Percentiles rank a stretch among this genome's conserved stretches.
Evolutionary conservation across 2,888 invertebrate genomes (phyloP).

Genomic region (Ditylenchus weischeri): DNA sequence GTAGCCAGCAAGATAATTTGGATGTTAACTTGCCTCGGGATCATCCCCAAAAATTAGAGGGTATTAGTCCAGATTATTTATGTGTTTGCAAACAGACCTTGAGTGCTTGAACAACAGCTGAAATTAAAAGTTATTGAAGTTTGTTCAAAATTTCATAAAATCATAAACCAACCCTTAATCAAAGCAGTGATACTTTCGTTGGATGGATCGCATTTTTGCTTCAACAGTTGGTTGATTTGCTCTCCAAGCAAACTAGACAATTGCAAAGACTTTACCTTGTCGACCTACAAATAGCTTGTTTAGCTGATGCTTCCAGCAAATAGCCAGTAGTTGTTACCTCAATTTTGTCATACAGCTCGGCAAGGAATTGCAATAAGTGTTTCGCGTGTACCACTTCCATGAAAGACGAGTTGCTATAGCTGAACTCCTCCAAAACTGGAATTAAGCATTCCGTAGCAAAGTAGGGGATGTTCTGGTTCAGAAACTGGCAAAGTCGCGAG

Average conservation of each 20-base stretch:
- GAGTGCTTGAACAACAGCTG: conserved; percentile 17
- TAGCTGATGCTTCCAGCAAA: no score
- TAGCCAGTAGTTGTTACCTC: conserved; percentile 8
- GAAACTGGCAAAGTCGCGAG: conserved; percentile 22
- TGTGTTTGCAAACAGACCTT: conserved; percentile 3
- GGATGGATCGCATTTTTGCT: background rate
- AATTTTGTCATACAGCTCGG: conserved; percentile 26
- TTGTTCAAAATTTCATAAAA: no score
- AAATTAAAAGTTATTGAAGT: no score
- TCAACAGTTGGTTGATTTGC: conserved; percentile 13
- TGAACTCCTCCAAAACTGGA: conserved; percentile 17
- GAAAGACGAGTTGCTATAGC: conserved; percentile 7
- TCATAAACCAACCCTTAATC: conserved; percentile 7
- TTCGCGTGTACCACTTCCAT: conserved; percentile 14
- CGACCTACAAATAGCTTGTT: conserved; percentile 11
- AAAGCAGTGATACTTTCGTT: background rate
- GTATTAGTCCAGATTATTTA: no score
- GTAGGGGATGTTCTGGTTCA: conserved; percentile 13
- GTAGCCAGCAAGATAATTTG: no score
- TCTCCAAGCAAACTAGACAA: conserved; percentile 15
- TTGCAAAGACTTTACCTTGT: conserved; percentile 17
- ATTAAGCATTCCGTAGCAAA: conserved; percentile 16
- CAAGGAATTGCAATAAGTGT: conserved; percentile 19
- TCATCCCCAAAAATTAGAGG: no score
- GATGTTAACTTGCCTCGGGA: no score